Evolutionary conservation across 2,113 vertebrate genomes (phyloP).

Genomic region (Pluvianellus socialis): DNA sequence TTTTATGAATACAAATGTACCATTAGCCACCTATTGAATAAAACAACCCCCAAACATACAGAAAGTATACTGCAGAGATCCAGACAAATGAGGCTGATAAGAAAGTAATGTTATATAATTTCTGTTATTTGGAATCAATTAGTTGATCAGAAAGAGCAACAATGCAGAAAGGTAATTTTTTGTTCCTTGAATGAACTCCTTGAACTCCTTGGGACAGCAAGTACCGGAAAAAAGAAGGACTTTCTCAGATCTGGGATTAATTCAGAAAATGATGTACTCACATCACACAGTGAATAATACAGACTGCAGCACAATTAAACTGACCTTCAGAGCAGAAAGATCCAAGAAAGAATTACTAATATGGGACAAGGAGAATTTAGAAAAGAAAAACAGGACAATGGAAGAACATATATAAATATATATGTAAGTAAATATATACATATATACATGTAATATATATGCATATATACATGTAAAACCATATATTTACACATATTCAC

Average conservation of each 20-base stretch:
- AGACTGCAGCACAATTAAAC: neutral
- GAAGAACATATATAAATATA: neutral
- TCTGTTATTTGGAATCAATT: neutral
- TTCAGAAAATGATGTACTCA: neutral
- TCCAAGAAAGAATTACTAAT: neutral
- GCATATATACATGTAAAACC: neutral
- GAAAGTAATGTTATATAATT: neutral
- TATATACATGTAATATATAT: neutral
- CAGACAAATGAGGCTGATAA: neutral
- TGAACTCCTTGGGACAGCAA: neutral
- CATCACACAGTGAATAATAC: neutral
- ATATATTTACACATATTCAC: neutral
- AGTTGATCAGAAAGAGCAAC: neutral
- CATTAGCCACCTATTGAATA: neutral
- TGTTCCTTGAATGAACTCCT: neutral
- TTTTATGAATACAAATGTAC: neutral
- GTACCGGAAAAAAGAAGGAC: neutral
- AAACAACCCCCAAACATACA: fast-evolving
- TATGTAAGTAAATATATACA: neutral
- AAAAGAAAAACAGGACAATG: neutral
- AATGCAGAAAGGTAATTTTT: neutral
- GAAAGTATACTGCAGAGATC: neutral
- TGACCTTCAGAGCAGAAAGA: neutral
- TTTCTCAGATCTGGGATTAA: neutral
- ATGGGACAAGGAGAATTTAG: neutral